Evolutionary conservation across 2,797 vertebrate genomes (phyloP), one percentile per base, ranked within the genome.

Genomic region (Rhinatrema bivittatum): DNA sequence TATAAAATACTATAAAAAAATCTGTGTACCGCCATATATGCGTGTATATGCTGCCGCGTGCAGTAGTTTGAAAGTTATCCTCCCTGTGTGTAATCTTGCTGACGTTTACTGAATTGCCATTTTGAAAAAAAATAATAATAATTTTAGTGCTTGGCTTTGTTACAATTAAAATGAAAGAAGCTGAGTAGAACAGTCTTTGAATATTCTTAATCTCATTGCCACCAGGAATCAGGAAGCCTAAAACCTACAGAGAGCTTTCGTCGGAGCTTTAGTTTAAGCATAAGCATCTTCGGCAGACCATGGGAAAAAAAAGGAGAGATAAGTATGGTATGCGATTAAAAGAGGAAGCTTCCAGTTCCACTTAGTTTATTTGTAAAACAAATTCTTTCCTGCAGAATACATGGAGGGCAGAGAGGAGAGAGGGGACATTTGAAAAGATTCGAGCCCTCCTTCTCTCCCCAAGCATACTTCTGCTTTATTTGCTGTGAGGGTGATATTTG

Each of bases 101-200:
- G n/a, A n/a, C n/a, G n/a, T n/a, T n/a, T n/a, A n/a, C n/a, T n/a
- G n/a, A n/a, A n/a, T n/a, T n/a, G n/a, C n/a, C n/a, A n/a, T n/a
- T n/a, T n/a, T n/a, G n/a, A n/a, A n/a, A n/a, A n/a, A n/a, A n/a
- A n/a, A n/a, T n/a, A n/a, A n/a, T n/a, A n/a, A n/a, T n/a, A n/a
- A n/a, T n/a, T n/a, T n/a, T n/a, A n/a, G n/a, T n/a, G n/a, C 16
- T 16, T 36, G 19, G 47, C 45, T 8, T 15, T 49, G 35, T 59
- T 27, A 12, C 21, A 57, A 37, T 42, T 27, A 46, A 55, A 54
- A 27, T 16, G 42, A 44, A 18, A 26, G 44, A 39, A 56, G 9
- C 37, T 23, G 37, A 47, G 51, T 57, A 37, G 56, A 57, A 61
- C 50, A 46, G n/a, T 11, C 10, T 59, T 65, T 54, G 47, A 50